phyloP scores from a whole-genome alignment of 1,140 invertebrate genomes.

The Spodoptera frugiperda region DNA sequence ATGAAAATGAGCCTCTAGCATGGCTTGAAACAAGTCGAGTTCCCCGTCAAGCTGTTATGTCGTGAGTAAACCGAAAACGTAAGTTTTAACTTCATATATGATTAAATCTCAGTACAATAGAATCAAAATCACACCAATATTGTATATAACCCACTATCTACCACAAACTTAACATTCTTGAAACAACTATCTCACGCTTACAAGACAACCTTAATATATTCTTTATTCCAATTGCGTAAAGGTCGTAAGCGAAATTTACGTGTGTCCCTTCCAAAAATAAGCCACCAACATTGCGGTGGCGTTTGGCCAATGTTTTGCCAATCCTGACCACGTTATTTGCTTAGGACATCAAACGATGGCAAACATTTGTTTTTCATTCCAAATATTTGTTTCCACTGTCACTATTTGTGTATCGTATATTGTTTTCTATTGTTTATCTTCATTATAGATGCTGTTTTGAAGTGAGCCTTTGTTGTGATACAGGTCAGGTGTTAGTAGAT shows the following conservation, averaged over 20 bases:
- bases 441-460: slow-evolving; percentile 42
- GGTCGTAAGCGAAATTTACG: background rate
- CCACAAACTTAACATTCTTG: no score
- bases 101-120: no score
- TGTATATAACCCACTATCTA: no score
- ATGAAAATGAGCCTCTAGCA: no score
- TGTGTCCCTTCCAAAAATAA: slow-evolving; percentile 15
- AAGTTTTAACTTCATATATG: no score
- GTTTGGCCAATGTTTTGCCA: slow-evolving; percentile 25
- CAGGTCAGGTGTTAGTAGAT: background rate
- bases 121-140: no score
- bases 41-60: no score
- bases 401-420: slow-evolving; percentile 42
- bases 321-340: slow-evolving; percentile 53
- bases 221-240: no score
- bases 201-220: no score
- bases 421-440: slow-evolving; percentile 43
- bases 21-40: no score
- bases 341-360: slow-evolving; percentile 58
- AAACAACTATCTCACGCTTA: no score
- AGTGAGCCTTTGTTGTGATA: slow-evolving; percentile 4
- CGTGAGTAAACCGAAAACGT: no score
- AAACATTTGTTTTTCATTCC: slow-evolving; percentile 59
- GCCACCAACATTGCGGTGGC: background rate
- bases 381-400: slow-evolving; percentile 57